A percentile compares a stretch with the other conserved stretches of the same genome.
Evolutionary conservation across 2,113 vertebrate genomes (phyloP).

Genomic region (Mus pahari): DNA sequence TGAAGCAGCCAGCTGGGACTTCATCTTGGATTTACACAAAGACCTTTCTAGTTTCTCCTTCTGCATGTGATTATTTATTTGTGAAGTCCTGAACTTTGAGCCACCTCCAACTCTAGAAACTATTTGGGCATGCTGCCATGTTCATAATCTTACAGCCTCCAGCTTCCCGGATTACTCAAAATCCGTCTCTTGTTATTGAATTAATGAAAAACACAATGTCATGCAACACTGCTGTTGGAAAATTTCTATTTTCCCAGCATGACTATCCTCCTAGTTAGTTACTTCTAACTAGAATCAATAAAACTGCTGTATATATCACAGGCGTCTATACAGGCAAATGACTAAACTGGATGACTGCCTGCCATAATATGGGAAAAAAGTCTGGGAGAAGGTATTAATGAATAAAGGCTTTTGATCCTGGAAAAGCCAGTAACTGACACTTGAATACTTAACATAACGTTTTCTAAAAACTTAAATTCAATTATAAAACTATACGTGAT

Average conservation of each 20-base stretch:
- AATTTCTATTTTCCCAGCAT: background rate
- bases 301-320: conserved; percentile 43
- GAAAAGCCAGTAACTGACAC: conserved; percentile 21
- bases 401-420: conserved; percentile 24
- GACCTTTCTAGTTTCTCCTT: conserved; percentile 32
- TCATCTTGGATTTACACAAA: background rate
- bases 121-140: background rate
- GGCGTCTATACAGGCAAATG: background rate
- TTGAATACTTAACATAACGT: background rate
- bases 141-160: conserved; percentile 47
- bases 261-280: conserved; percentile 8
- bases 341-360: background rate
- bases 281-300: conserved; percentile 40
- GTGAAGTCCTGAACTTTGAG: conserved; percentile 22
- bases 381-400: background rate
- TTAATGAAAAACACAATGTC: conserved; percentile 45
- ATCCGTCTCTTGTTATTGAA: conserved; percentile 57
- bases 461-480: conserved; percentile 32
- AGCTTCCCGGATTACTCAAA: conserved; percentile 36
- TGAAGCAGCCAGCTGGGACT: conserved; percentile 44
- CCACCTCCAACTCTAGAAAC: conserved; percentile 55
- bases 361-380: background rate
- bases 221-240: background rate
- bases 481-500: background rate
- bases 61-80: conserved; percentile 42